Evolutionary conservation across 1,140 invertebrate species (phyloP), one percentile per base, ranked within the genome.

Genomic region (Hycleus cichorii): DNA sequence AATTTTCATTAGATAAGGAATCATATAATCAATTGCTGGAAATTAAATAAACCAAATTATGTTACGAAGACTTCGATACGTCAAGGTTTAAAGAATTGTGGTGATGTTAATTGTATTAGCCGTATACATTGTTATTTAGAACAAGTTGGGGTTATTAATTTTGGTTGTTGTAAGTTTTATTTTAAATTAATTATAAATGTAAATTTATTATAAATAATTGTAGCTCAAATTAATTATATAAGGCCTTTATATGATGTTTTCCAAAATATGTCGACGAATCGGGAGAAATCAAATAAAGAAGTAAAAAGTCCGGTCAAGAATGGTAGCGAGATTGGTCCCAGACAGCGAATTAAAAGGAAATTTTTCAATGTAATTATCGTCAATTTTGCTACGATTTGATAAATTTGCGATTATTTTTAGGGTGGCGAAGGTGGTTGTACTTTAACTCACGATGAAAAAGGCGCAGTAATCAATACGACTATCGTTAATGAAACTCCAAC

Each of bases 131-230:
- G 76, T 40, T 82, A 82, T 63, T 70, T 86, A 9, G 83, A 86
- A 70, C 78, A 81, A 68, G 78, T 78, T 63, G 83, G 83, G 18
- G 82, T 78, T 26, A 85, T 86, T 50, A 86, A 86, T 72, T 84
- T 82, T 77, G 79, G 78, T 25, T 84, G 83, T 74, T 76, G 80
- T 81, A 73, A 72, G 72, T 73, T 51, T 47, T 49, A 47, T 43
- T 53, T 39, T 47, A 53, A 12, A 53, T n/a, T 48, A 53, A 53
- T 45, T 27, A n/a, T 49, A 5, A 7, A 50, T 38, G 39, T 47
- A 57, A 4, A 50, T 58, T 25, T 18, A 11, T 59, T 54, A 44
- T 45, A 12, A 59, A 59, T 62, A 52, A 27, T 66, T 67, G 25
- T 55, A 76, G 74, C 69, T 49, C 70, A 76, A 70, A 72, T 72